Base-by-base conservation (phyloP, 2,113 vertebrate genomes). In the Plestiodon gilberti region DNA sequence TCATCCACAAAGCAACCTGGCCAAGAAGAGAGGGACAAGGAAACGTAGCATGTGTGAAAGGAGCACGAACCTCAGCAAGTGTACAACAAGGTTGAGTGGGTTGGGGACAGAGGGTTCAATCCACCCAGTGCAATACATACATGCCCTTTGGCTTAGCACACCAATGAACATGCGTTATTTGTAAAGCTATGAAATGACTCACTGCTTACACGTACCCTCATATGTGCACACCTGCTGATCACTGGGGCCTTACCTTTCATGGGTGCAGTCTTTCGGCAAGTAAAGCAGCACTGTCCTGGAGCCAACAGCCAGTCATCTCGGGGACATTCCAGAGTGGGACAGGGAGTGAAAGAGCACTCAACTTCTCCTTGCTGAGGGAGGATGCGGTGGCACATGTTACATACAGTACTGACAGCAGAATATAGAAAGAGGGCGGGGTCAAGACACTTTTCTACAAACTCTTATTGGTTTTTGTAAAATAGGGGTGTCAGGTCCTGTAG, bases 1-100 rank as follows among this genome's bases (percentile, higher is more conserved):
- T 97, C 97, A 2, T 97, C 97, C 14, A 97, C 91, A 73, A 94
- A 96, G 93, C 97, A 97, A 84, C 97, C 97, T 97, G 91, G 62
- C 18, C 59, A 2, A 62, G 43, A 64, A 71, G 75, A 74, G 28
- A 33, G 67, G 33, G n/a, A 52, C 78, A 55, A 55, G 52, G 23
- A 33, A 25, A 2, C 0, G 6, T 2, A 20, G 35, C 6, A 25
- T 30, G 48, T 40, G 52, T 59, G 6, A 67, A 23, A 20, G 57
- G 15, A 28, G 3, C 33, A 14, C 25, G 23, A 25, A n/a, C 13
- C 22, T 75, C 30, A 33, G 35, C 20, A 25, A 30, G 64, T 30
- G 6, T 6, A 77, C 74, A 65, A 76, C 17, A 25, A 67, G n/a
- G 35, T 23, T 5, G 48, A 9, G 28, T 35, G 28, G 4, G 40